phyloP scores from a whole-genome alignment of 2,113 vertebrate genomes.

The Capreolus pygargus region DNA sequence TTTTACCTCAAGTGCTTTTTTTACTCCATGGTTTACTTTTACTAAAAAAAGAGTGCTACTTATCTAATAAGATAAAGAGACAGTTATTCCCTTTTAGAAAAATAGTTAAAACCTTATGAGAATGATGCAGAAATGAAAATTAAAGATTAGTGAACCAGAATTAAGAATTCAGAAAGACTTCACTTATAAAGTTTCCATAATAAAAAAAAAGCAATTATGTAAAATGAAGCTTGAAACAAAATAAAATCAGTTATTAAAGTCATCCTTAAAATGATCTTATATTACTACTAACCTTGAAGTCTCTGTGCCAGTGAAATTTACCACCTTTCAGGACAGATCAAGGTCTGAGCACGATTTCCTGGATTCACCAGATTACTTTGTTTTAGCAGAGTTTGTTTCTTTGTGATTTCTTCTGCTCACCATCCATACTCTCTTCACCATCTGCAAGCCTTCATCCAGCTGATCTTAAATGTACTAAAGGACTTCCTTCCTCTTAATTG shows the following conservation, averaged over 20 bases:
- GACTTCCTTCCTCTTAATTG: slow-evolving; percentile 67
- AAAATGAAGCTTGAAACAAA: not conserved
- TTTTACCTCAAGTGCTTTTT: not conserved
- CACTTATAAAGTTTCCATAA: not conserved
- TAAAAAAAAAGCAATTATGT: not conserved
- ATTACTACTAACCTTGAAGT: not conserved
- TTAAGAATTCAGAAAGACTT: not conserved
- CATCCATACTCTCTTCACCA: not conserved
- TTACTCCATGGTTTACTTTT: not conserved
- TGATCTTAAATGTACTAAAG: slow-evolving; percentile 56
- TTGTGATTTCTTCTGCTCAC: not conserved
- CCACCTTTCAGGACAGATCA: not conserved
- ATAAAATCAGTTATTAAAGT: not conserved
- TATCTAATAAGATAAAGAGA: not conserved
- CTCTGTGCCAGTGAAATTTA: not conserved
- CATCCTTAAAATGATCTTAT: not conserved
- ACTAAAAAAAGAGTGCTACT: not conserved
- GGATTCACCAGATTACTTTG: not conserved
- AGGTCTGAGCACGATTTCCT: not conserved
- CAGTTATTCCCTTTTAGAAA: not conserved
- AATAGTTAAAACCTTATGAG: not conserved
- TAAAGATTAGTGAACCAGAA: not conserved
- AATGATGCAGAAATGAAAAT: not conserved
- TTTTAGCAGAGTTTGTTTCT: not conserved
- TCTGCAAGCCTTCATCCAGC: slow-evolving; percentile 46